Base-by-base conservation (phyloP, 2,113 vertebrate species). In the Sinosuthora webbiana region DNA sequence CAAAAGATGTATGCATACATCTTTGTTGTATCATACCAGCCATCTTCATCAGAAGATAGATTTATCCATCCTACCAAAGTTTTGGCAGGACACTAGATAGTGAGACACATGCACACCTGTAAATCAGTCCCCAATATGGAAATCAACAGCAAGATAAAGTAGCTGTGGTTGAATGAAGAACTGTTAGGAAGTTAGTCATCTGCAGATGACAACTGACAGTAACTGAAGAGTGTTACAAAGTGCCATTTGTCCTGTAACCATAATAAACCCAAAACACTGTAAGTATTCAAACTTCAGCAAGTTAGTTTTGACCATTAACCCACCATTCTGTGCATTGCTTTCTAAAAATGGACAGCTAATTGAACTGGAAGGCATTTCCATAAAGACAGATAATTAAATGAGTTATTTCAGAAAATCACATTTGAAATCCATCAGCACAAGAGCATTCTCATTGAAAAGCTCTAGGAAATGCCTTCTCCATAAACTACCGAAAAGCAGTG, bases 381-480 rank as follows among this genome's bases (percentile, higher is more conserved):
- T 19, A 22, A 84, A 69, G 35, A 42, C 10, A 15, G 35, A 68
- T 2, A 8, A n/a, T 91, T 65, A 83, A 85, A 59, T 52, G 9
- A 77, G 44, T 80, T 80, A 52, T 80, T 88, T 55, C 55, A 74
- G 85, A 91, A 93, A 97, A 80, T 91, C 53, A 41, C 45, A 74
- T 71, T 85, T 83, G 53, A 94, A 80, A 76, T 90, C 52, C 2
- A 2, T 80, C 71, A 91, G 33, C 21, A 39, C 9, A 67, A 90
- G 42, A 83, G 17, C 10, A 23, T 88, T 80, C 53, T 62, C 10
- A 28, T 2, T 85, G 63, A 45, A 94, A 50, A 65, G 69, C 57
- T 91, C 53, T 73, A 91, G 84, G 64, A 95, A 91, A 94, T 59
- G 33, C 57, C 8, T 70, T 82, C 63, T 82, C 44, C 63, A 50